Conservation (phyloP, 2,888 invertebrate genomes). For the Diarsia rubi region DNA sequence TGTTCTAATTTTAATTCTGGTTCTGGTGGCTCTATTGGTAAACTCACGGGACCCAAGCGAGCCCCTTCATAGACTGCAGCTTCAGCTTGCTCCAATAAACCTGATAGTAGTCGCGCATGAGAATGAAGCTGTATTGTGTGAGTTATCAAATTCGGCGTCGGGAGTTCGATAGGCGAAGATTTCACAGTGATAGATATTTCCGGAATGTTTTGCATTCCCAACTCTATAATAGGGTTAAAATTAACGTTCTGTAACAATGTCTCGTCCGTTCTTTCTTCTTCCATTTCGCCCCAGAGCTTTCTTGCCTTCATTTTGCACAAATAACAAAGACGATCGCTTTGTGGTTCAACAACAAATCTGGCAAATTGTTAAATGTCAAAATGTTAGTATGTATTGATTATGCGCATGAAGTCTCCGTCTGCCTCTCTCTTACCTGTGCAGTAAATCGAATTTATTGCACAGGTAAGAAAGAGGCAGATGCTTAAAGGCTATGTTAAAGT, state of each 20-base stretch:
- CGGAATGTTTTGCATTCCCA: conserved; percentile 89
- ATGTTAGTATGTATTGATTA: background rate
- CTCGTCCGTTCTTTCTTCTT: conserved; percentile 81
- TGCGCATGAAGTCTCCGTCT: background rate
- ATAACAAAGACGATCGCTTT: background rate
- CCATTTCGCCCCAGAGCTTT: conserved; percentile 87
- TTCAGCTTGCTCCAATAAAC: conserved; percentile 83
- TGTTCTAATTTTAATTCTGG: conserved; percentile 81
- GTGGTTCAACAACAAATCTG: background rate
- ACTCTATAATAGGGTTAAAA: conserved; percentile 88
- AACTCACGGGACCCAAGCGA: conserved; percentile 78
- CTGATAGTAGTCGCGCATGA: conserved; percentile 80
- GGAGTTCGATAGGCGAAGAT: conserved; percentile 86
- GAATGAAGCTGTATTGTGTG: conserved; percentile 87
- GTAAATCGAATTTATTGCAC: background rate
- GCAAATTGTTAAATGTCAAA: background rate
- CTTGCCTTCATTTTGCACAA: conserved; percentile 73
- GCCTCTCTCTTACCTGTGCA: background rate
- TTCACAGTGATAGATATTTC: conserved; percentile 88
- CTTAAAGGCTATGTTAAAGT: background rate
- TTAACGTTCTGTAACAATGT: conserved; percentile 85
- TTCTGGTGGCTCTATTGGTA: conserved; percentile 82
- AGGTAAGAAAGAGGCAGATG: no score
- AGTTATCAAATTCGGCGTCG: conserved; percentile 85
- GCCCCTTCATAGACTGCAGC: conserved; percentile 81